These are phyloP conservation scores for Phrynocephalus versicolor DNA, from an alignment of 2,113 vertebrate genomes.

Conservation along the genomic window DNA sequence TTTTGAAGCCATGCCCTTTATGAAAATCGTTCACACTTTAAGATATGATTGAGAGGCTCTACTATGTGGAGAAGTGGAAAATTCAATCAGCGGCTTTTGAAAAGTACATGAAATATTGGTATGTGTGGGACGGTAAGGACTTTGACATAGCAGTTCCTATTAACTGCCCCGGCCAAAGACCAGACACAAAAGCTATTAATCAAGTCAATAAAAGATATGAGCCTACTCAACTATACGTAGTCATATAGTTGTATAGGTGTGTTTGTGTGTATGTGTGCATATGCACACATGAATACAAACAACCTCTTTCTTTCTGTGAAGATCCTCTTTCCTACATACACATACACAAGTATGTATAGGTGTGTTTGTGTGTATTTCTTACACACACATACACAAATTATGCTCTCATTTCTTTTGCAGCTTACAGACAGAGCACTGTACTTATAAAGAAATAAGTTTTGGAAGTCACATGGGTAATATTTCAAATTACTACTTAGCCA, in stretches of 20 bases:
- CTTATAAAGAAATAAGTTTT: background rate
- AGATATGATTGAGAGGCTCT: too few relatives aligned
- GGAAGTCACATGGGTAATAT: background rate
- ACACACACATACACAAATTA: background rate
- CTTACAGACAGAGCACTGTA: background rate
- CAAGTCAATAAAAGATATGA: conserved; percentile 8
- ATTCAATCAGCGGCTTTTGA: background rate
- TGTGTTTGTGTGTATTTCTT: too few relatives aligned
- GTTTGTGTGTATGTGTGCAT: background rate
- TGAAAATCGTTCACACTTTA: too few relatives aligned
- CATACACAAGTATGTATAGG: too few relatives aligned
- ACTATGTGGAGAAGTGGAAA: conserved; percentile 11
- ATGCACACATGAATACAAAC: background rate
- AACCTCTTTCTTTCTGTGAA: too few relatives aligned
- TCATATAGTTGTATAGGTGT: too few relatives aligned
- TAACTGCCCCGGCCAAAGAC: background rate
- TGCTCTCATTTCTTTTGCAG: background rate
- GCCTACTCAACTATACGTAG: background rate
- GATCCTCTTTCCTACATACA: too few relatives aligned
- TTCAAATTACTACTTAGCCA: background rate
- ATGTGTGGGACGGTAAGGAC: background rate
- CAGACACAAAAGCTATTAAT: conserved; percentile 1
- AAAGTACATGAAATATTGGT: conserved; percentile 4
- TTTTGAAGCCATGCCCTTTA: too few relatives aligned
- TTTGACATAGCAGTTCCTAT: conserved; percentile 25